These are phyloP conservation scores for Hyposmocoma kahamanoa DNA, from an alignment of 1,140 invertebrate genomes.

Conservation along the genomic window DNA sequence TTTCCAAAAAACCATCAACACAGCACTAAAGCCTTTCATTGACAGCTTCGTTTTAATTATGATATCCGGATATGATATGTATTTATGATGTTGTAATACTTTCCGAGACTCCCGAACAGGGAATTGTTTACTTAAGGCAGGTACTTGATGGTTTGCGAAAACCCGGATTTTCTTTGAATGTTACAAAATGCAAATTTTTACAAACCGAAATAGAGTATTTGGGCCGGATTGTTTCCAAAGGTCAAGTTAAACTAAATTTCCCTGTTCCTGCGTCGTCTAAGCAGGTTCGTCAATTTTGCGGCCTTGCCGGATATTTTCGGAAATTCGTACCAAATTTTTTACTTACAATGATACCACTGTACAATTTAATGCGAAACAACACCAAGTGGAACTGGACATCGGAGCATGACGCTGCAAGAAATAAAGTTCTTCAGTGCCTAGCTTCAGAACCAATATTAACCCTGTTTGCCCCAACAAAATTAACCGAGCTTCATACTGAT, in stretches of 20 bases:
- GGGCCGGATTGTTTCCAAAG: conserved; percentile 13
- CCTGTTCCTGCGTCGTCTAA: conserved; percentile 12
- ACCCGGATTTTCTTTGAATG: conserved; percentile 18
- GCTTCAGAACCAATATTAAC: conserved; percentile 11
- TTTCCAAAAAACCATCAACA: conserved; percentile 25
- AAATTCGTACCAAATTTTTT: conserved; percentile 58
- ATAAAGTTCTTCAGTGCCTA: conserved; percentile 2
- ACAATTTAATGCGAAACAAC: conserved; percentile 7
- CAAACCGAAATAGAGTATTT: conserved; percentile 21
- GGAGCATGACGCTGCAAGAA: conserved; percentile 1
- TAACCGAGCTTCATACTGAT: conserved; percentile 31
- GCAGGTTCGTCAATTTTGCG: conserved; percentile 40
- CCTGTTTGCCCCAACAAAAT: conserved; percentile 16
- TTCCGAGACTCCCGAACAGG: too few species aligned
- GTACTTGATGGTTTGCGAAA: conserved; percentile 10
- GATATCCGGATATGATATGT: conserved; percentile 18
- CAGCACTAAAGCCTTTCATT: conserved; percentile 11
- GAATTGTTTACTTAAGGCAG: not conserved
- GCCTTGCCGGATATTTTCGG: conserved; percentile 47
- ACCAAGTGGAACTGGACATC: conserved; percentile 1
- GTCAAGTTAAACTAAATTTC: conserved; percentile 11
- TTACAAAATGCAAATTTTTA: conserved; percentile 21
- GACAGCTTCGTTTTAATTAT: conserved; percentile 14
- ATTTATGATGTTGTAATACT: conserved; percentile 24
- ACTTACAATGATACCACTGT: conserved; percentile 25